Conservation (phyloP, 2,797 vertebrate genomes). For the Micrastur ruficollis region DNA sequence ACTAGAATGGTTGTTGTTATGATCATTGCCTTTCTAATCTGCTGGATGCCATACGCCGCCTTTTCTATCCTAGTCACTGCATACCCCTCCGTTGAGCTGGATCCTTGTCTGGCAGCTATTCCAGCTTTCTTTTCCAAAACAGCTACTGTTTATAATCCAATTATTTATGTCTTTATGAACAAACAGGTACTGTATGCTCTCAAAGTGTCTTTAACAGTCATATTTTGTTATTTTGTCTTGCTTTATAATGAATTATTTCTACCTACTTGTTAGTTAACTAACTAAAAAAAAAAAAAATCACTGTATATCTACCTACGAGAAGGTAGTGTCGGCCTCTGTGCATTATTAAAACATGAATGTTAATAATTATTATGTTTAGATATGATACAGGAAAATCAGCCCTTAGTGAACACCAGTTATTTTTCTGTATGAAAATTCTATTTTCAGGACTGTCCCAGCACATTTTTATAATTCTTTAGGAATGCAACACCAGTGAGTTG, state of each 20-base stretch:
- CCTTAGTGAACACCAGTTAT: not conserved
- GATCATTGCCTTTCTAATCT: constrained; percentile 89
- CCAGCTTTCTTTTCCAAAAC: constrained; percentile 93
- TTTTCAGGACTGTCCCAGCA: not conserved
- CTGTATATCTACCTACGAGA: not conserved
- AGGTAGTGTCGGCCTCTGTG: not conserved
- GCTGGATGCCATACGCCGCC: constrained; percentile 86
- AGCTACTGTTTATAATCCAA: constrained; percentile 87
- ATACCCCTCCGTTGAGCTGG: constrained; percentile 82
- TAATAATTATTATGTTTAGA: not conserved
- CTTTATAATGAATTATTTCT: not conserved
- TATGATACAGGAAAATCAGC: not conserved
- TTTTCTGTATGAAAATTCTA: not conserved
- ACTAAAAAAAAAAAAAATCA: not conserved
- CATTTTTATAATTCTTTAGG: not conserved
- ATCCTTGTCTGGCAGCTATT: constrained; percentile 83
- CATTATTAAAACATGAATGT: not conserved
- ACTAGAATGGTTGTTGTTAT: constrained; percentile 89
- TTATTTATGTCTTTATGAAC: constrained; percentile 95
- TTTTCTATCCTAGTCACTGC: constrained; percentile 85
- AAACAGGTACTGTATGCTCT: constrained; percentile 81
- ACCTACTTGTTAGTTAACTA: not conserved
- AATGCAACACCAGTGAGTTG: not conserved
- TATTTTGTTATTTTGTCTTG: not conserved
- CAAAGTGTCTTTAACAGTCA: not conserved